phyloP scores from a whole-genome alignment of 2,113 vertebrate species.

The Brachypteracias leptosomus region DNA sequence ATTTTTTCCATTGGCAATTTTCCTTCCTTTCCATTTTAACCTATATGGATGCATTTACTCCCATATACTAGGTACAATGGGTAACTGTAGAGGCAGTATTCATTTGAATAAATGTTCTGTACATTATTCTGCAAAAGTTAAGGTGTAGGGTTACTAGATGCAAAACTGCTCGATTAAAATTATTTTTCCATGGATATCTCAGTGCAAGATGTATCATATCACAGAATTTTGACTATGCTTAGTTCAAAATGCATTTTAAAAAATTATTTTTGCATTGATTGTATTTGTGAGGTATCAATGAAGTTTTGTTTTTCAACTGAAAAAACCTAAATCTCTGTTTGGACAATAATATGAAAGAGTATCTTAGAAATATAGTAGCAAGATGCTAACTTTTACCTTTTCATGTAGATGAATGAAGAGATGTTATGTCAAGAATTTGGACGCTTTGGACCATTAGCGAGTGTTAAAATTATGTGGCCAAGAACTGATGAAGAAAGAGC shows the following conservation, averaged over 20 bases:
- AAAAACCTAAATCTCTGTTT: not conserved
- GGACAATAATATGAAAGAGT: not conserved
- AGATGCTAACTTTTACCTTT: not conserved
- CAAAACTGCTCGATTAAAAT: not conserved
- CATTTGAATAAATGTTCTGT: not conserved
- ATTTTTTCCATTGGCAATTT: not conserved
- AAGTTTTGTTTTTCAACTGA: not conserved
- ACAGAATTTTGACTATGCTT: not conserved
- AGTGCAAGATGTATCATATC: not conserved
- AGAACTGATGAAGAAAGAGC: constrained; percentile 98
- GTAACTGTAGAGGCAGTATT: not conserved
- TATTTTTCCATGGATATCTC: not conserved
- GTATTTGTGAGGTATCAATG: not conserved
- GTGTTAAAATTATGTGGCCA: constrained; percentile 99
- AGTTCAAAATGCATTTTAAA: not conserved
- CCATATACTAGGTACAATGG: not conserved
- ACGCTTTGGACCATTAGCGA: constrained; percentile 94
- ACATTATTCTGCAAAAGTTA: not conserved
- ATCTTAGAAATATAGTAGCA: not conserved
- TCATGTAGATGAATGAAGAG: constrained; percentile 95
- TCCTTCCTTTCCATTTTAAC: not conserved
- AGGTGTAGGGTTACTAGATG: not conserved
- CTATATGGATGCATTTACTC: not conserved
- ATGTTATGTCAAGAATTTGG: constrained; percentile 99
- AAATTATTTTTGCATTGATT: not conserved